Percentiles rank a stretch among this genome's conserved stretches.
Conservation (phyloP, 2,113 vertebrate species). For the Gymnocephalus cernua region DNA sequence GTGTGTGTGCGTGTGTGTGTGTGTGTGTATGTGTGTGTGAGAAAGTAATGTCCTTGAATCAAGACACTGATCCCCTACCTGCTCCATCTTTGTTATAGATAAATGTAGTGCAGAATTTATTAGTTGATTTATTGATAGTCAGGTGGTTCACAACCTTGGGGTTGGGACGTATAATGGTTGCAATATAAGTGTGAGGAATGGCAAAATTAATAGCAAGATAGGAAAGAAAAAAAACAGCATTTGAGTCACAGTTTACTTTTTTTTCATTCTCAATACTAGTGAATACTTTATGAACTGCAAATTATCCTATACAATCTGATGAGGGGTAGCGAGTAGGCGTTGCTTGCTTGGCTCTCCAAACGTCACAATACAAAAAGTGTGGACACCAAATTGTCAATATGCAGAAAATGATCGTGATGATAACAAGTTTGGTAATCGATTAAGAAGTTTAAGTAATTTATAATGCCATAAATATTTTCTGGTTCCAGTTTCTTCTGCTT, state of each 20-base stretch:
- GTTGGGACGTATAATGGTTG: not conserved
- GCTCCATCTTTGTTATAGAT: constrained; percentile 11
- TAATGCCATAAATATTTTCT: not conserved
- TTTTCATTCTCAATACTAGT: not conserved
- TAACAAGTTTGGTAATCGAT: not conserved
- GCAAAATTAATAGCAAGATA: not conserved
- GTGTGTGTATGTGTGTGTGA: not conserved
- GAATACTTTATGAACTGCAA: not conserved
- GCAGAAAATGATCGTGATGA: not conserved
- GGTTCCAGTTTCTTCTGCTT: not conserved
- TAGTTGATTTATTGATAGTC: not conserved
- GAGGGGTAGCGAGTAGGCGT: not conserved
- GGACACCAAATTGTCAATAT: not conserved
- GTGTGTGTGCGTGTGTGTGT: constrained; percentile 5
- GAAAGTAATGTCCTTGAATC: constrained; percentile 28
- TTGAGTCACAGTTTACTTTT: not conserved
- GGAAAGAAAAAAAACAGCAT: not conserved
- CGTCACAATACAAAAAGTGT: not conserved
- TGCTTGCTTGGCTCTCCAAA: constrained; percentile 4
- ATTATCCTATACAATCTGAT: not conserved
- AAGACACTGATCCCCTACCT: constrained; percentile 2
- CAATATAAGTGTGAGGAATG: not conserved
- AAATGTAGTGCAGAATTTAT: constrained; percentile 3
- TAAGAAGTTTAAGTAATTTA: not conserved
- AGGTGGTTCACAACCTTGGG: not conserved